A percentile compares a stretch with the other conserved stretches of the same genome.
Conservation (phyloP, 2,888 invertebrate species). For the Andrena hattorfiana region DNA sequence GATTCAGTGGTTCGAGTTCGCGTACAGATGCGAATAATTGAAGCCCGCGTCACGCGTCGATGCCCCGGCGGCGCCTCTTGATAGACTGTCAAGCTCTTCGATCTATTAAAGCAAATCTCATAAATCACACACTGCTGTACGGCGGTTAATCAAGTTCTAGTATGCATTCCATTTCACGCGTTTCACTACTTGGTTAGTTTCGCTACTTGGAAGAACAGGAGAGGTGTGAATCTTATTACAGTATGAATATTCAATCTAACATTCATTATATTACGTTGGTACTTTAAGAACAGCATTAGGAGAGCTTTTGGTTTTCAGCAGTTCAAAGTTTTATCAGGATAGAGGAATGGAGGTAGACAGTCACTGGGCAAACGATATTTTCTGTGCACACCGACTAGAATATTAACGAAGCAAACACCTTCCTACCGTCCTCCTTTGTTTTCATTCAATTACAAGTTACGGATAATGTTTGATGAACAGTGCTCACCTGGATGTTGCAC, state of each 20-base stretch:
- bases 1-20: slow-evolving; percentile 44
- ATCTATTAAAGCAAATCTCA: slow-evolving; percentile 63
- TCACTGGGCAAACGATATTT: no score
- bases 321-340: no score
- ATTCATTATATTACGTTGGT: no score
- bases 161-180: slow-evolving; percentile 20
- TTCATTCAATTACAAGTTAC: neutral
- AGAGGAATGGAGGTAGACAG: no score
- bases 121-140: slow-evolving; percentile 55
- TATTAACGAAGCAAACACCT: neutral
- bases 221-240: neutral
- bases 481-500: slow-evolving; percentile 93
- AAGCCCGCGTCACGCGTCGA: slow-evolving; percentile 53
- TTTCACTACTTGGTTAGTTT: neutral
- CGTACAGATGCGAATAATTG: slow-evolving; percentile 60
- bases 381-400: neutral
- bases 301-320: no score
- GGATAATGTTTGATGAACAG: neutral
- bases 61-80: slow-evolving; percentile 30
- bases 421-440: neutral
- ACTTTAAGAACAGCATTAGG: no score
- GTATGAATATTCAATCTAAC: no score
- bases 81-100: slow-evolving; percentile 59
- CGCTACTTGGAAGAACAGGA: neutral
- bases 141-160: slow-evolving; percentile 52